Evolutionary conservation across 1,140 invertebrate species (phyloP).

Genomic region (Oreohelix idahoensis): DNA sequence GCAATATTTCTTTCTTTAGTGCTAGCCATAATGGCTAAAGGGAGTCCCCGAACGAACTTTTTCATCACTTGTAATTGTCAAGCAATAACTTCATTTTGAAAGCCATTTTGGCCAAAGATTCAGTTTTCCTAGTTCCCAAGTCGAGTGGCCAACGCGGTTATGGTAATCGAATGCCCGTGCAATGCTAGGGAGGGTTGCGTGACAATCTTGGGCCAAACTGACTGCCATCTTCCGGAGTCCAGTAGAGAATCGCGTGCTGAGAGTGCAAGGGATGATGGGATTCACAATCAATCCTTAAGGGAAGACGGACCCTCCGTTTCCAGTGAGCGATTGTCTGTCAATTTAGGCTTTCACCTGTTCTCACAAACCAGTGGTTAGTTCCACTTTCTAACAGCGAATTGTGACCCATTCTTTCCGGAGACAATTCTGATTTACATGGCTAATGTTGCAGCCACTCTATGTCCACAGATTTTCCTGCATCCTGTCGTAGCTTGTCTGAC

Average conservation of each 20-base stretch:
- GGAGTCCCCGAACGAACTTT: neutral
- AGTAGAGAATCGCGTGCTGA: conserved; percentile 20
- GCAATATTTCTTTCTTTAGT: neutral
- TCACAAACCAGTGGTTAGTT: conserved; percentile 11
- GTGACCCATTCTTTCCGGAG: conserved; percentile 13
- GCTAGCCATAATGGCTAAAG: neutral
- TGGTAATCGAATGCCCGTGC: conserved; percentile 14
- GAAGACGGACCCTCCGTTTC: conserved; percentile 4
- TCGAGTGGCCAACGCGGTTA: neutral
- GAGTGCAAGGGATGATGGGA: neutral
- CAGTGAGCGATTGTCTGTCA: conserved; percentile 28
- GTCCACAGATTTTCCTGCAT: neutral
- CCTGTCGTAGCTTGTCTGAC: neutral
- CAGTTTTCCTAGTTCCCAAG: neutral
- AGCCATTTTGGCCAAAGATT: neutral
- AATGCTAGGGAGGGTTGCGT: conserved; percentile 4
- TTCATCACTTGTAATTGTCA: neutral
- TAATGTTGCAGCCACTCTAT: neutral
- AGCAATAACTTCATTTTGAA: conserved; percentile 24
- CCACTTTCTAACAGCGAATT: neutral
- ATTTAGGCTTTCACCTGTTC: conserved; percentile 22
- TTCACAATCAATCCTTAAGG: conserved; percentile 16
- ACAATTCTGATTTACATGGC: conserved; percentile 2
- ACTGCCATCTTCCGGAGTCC: conserved; percentile 12
- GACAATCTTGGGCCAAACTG: conserved; percentile 19